A percentile compares a stretch with the other conserved stretches of the same genome.
phyloP scores from a whole-genome alignment of 1,140 invertebrate species.

The Diachasmimorpha longicaudata region DNA sequence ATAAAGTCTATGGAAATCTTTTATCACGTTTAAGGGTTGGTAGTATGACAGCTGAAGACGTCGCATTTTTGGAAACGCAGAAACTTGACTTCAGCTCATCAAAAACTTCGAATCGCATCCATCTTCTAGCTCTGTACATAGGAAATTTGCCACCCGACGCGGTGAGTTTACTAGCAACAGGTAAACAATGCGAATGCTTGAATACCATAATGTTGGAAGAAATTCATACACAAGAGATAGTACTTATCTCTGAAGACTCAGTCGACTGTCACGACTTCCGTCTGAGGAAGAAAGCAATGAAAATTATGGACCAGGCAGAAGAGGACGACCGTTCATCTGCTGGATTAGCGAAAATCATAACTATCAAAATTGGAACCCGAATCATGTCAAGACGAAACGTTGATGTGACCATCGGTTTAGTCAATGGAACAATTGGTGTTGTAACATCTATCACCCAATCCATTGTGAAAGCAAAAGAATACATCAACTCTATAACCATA shows the following conservation, averaged over 20 bases:
- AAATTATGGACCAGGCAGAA: conserved; percentile 4
- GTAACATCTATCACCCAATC: conserved; percentile 30
- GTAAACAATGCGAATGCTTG: conserved; percentile 9
- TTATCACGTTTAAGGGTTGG: conserved; percentile 30
- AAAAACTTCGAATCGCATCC: conserved; percentile 13
- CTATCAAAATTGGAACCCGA: conserved; percentile 39
- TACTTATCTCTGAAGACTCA: conserved; percentile 6
- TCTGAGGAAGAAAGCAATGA: conserved; percentile 17
- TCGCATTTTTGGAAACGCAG: conserved; percentile 16
- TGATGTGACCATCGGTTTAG: conserved; percentile 41
- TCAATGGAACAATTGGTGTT: conserved; percentile 40
- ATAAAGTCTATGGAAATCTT: conserved; percentile 29
- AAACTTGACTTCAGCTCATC: conserved; percentile 25
- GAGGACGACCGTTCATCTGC: conserved; percentile 1
- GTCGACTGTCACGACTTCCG: neutral
- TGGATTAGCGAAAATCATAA: conserved; percentile 31
- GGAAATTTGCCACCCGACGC: conserved; percentile 23
- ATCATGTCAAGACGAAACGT: conserved; percentile 50
- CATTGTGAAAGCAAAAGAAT: neutral
- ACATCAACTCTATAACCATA: conserved; percentile 15
- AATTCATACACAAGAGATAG: conserved; percentile 6
- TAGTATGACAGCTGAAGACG: conserved; percentile 17
- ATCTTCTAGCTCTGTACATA: conserved; percentile 27
- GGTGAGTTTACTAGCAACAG: conserved; percentile 23
- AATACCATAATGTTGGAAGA: conserved; percentile 12